A percentile compares a stretch with the other conserved stretches of the same genome.
Evolutionary conservation across 2,797 vertebrate genomes (phyloP).

Genomic region (Sebastes variabilis): DNA sequence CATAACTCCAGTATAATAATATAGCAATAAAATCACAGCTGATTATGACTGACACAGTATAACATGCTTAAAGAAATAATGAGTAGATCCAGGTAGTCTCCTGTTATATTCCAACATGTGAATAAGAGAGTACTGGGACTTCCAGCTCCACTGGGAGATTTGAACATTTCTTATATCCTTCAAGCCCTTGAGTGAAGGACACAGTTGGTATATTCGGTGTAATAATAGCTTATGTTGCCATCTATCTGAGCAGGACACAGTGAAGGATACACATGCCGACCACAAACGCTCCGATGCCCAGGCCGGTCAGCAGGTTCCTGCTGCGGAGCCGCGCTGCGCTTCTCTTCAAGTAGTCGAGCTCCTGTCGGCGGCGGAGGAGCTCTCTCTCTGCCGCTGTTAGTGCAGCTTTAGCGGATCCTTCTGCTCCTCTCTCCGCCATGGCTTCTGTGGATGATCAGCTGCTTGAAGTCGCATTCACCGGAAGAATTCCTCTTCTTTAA

Average conservation of each 20-base stretch:
- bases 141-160: not conserved
- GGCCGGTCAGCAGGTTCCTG: slow-evolving; percentile 60
- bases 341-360: slow-evolving; percentile 38
- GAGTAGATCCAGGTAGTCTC: too few relatives aligned
- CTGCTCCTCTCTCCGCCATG: slow-evolving; percentile 41
- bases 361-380: slow-evolving; percentile 28
- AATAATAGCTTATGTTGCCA: not conserved
- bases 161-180: not conserved
- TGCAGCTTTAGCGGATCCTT: accelerated
- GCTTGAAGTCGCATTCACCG: not conserved
- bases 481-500: not conserved
- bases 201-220: not conserved
- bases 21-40: too few relatives aligned
- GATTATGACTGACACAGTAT: too few relatives aligned
- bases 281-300: slow-evolving; percentile 63
- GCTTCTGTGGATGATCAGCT: not conserved
- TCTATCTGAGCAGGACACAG: too few relatives aligned
- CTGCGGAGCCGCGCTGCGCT: slow-evolving; percentile 49
- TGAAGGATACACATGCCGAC: slow-evolving; percentile 73
- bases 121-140: too few relatives aligned
- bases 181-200: not conserved
- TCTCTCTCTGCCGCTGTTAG: slow-evolving; percentile 21
- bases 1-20: too few relatives aligned
- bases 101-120: too few relatives aligned
- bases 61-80: too few relatives aligned